phyloP scores from a whole-genome alignment of 2,888 invertebrate species.

The Drosophila lutescens region DNA sequence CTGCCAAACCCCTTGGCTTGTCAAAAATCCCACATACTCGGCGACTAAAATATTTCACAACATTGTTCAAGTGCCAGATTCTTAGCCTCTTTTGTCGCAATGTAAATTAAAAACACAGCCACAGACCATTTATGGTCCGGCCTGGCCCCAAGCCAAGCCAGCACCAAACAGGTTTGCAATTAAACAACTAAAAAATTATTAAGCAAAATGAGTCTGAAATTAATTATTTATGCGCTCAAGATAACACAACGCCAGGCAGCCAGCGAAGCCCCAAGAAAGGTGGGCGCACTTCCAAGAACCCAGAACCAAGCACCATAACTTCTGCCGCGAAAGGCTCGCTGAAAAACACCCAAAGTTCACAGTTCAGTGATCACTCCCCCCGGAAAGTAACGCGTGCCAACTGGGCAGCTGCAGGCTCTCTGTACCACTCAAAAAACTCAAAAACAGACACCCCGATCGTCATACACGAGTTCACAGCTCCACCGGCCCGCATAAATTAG shows the following conservation, averaged over 20 bases:
- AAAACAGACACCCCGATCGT: slow-evolving; percentile 48
- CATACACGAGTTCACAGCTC: slow-evolving; percentile 73
- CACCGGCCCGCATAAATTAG: slow-evolving; percentile 50
- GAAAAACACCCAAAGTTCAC: slow-evolving; percentile 47
- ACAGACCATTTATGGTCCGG: slow-evolving; percentile 63
- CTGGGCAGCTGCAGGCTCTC: slow-evolving; percentile 73
- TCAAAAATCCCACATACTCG: slow-evolving; percentile 47
- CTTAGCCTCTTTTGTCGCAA: slow-evolving; percentile 59
- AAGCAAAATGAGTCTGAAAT: slow-evolving; percentile 64
- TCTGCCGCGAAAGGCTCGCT: slow-evolving; percentile 40
- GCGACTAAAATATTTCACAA: slow-evolving; percentile 68
- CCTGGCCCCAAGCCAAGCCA: slow-evolving; percentile 40
- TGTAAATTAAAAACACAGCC: slow-evolving; percentile 60
- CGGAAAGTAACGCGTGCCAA: slow-evolving; percentile 68
- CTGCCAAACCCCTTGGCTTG: slow-evolving; percentile 33
- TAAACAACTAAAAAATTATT: slow-evolving; percentile 63
- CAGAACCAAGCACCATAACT: slow-evolving; percentile 57
- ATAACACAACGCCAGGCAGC: slow-evolving; percentile 42
- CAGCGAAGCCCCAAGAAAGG: slow-evolving; percentile 23
- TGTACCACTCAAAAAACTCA: slow-evolving; percentile 32
- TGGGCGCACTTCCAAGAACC: slow-evolving; percentile 55
- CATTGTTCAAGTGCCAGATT: slow-evolving; percentile 55
- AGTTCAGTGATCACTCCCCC: slow-evolving; percentile 63
- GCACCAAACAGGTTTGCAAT: slow-evolving; percentile 70
- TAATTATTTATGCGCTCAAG: slow-evolving; percentile 73